These are phyloP conservation scores for Ectropis crepuscularia DNA, from an alignment of 2,888 invertebrate species.

Conservation along the genomic window DNA sequence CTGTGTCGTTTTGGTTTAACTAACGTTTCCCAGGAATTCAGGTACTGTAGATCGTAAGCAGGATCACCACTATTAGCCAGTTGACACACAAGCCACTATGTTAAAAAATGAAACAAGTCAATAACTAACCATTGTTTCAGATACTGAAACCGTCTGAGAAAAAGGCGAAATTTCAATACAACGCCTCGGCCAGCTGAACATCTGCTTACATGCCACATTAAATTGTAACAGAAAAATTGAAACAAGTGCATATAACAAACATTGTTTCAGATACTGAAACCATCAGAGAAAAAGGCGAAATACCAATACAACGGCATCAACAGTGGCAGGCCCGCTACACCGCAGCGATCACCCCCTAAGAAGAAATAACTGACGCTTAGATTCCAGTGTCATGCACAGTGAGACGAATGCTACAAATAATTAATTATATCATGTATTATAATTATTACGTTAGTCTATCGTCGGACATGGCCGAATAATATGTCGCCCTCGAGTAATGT, in stretches of 20 bases:
- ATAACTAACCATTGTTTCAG: constrained; percentile 74
- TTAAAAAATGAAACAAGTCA: constrained; percentile 10
- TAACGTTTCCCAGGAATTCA: no score
- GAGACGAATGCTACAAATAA: constrained; percentile 82
- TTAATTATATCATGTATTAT: constrained; percentile 81
- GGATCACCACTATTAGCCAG: no score
- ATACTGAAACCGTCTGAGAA: constrained; percentile 99
- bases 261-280: constrained; percentile 94
- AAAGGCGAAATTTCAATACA: constrained; percentile 91
- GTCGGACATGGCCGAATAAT: constrained; percentile 76
- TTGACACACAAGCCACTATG: no score
- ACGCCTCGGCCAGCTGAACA: constrained; percentile 11
- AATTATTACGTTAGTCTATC: constrained; percentile 77
- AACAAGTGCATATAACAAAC: constrained; percentile 16
- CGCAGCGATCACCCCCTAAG: constrained; percentile 90
- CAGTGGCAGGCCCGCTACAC: constrained; percentile 93
- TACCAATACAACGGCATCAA: constrained; percentile 97
- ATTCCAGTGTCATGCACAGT: constrained; percentile 82
- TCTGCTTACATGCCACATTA: constrained; percentile 15
- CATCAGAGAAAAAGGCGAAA: constrained; percentile 99
- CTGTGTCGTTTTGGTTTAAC: no score
- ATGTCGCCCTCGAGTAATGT: constrained; percentile 62
- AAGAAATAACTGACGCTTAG: constrained; percentile 88
- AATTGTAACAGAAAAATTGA: constrained; percentile 13
- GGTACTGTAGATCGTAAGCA: no score